A percentile compares a stretch with the other conserved stretches of the same genome.
Conservation (phyloP, 2,113 vertebrate genomes). For the Oryzias celebensis region DNA sequence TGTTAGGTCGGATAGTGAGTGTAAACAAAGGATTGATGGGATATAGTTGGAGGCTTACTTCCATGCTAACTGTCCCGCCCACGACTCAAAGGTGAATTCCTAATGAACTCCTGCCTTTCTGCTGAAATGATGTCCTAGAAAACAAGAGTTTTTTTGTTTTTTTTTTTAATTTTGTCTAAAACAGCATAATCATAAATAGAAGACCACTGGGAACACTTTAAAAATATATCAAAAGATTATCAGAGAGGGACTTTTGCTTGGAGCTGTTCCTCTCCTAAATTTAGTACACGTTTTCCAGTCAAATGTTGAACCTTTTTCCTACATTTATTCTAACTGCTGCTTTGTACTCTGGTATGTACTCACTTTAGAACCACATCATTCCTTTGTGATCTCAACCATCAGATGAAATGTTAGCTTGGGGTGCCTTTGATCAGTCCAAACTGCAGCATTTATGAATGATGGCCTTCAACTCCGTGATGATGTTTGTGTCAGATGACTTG, state of each 20-base stretch:
- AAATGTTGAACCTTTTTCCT: background rate
- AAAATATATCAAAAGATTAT: no score
- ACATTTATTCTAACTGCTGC: background rate
- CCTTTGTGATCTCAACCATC: conserved; percentile 1
- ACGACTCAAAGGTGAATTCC: no score
- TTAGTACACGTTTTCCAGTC: background rate
- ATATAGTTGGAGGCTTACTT: no score
- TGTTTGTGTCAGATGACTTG: conserved; percentile 11
- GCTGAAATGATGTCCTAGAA: background rate
- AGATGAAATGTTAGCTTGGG: background rate
- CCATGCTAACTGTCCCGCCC: no score
- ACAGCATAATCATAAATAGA: no score
- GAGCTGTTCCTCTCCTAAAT: background rate
- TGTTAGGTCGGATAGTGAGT: no score
- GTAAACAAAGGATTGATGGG: no score
- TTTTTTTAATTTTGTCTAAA: no score
- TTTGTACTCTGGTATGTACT: background rate
- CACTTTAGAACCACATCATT: background rate
- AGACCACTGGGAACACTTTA: no score
- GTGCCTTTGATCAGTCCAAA: background rate
- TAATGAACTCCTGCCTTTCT: no score
- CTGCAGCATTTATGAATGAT: background rate
- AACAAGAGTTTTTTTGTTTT: conserved; percentile 14
- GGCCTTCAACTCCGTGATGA: conserved; percentile 3
- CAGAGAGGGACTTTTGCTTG: background rate